Evolutionary conservation across 1,140 invertebrate species (phyloP).

Genomic region (Trissolcus basalis): DNA sequence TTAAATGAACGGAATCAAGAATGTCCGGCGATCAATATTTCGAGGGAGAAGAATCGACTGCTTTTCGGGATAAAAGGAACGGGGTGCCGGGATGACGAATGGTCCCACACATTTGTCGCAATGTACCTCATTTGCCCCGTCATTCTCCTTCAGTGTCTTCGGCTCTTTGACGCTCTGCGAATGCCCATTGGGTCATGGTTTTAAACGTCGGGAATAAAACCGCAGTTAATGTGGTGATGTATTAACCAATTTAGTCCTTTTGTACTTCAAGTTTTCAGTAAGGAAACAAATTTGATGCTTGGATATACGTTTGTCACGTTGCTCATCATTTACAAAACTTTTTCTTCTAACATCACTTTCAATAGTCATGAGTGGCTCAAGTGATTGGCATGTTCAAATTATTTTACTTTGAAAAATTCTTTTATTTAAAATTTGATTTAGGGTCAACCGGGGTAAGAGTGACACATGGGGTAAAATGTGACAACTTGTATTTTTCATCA

Average conservation of each 20-base stretch:
- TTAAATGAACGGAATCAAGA: conserved; percentile 43
- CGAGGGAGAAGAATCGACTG: conserved; percentile 26
- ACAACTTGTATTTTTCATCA: too few relatives aligned
- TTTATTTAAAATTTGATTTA: too few relatives aligned
- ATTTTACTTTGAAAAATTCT: too few relatives aligned
- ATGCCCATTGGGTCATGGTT: conserved; percentile 13
- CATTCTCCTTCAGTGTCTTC: conserved; percentile 38
- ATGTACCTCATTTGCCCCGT: conserved; percentile 41
- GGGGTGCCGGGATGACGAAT: conserved; percentile 35
- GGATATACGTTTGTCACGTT: conserved; percentile 1
- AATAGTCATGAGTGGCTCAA: too few relatives aligned
- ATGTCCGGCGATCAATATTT: conserved; percentile 48
- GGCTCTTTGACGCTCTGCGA: conserved; percentile 14
- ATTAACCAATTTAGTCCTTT: conserved; percentile 18
- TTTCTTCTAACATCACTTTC: too few relatives aligned
- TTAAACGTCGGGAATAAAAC: conserved; percentile 20
- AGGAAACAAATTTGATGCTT: conserved; percentile 2
- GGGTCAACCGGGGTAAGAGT: too few relatives aligned
- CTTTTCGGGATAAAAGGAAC: conserved; percentile 31
- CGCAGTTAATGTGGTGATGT: conserved; percentile 28
- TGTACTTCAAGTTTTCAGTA: not conserved
- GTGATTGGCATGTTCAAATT: too few relatives aligned
- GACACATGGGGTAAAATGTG: too few relatives aligned
- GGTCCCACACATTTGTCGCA: conserved; percentile 32
- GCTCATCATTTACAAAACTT: too few relatives aligned